Evolutionary conservation across 2,797 vertebrate species (phyloP).

Genomic region (Pyrocephalus nanus): DNA sequence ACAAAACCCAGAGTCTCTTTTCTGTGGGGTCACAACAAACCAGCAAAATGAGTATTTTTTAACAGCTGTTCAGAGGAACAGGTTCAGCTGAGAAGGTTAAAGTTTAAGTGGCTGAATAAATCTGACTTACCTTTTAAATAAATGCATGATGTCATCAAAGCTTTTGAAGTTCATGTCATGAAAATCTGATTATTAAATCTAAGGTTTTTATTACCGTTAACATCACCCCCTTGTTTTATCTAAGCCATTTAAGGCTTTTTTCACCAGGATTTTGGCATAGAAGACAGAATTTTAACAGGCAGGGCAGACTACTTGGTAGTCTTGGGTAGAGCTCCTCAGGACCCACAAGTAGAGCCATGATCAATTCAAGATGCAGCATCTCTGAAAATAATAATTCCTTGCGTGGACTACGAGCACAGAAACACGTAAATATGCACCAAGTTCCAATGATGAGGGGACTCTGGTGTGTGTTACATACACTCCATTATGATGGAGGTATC

Average conservation of each 20-base stretch:
- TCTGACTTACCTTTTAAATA: slow-evolving; percentile 47
- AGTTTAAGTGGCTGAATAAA: slow-evolving; percentile 20
- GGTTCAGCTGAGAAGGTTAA: slow-evolving; percentile 4
- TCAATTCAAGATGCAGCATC: background rate
- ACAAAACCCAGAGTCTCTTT: background rate
- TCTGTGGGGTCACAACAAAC: background rate
- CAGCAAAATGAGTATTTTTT: background rate
- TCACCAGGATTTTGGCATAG: background rate
- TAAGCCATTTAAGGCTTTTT: background rate
- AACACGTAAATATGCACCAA: background rate
- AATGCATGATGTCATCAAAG: slow-evolving; percentile 36
- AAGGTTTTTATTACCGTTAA: background rate
- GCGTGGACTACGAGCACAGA: background rate
- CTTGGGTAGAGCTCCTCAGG: background rate
- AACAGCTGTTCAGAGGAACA: background rate
- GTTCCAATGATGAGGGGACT: background rate
- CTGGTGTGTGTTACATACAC: background rate
- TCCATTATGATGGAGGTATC: background rate
- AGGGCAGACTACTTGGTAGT: background rate
- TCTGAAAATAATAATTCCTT: background rate
- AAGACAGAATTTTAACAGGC: background rate
- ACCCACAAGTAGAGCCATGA: background rate
- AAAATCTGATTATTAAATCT: slow-evolving; percentile 24
- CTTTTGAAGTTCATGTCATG: background rate
- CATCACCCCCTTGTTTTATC: background rate